Evolutionary conservation across 1,140 invertebrate species (phyloP), one percentile per base, ranked within the genome.

Genomic region (Hypothenemus hampei): DNA sequence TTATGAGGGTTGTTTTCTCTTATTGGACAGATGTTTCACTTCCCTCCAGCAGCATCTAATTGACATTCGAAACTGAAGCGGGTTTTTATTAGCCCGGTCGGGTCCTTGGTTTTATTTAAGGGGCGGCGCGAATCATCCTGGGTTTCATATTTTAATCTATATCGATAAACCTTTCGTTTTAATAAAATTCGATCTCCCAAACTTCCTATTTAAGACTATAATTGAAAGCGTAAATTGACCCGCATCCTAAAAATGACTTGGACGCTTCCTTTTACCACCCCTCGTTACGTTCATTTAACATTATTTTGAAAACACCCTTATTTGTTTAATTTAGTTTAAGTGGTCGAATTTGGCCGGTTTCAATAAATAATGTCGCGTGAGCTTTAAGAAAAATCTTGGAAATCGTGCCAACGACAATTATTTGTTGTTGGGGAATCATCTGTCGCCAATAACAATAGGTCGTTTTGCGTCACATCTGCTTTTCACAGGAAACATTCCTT

Each of bases 41-140:
- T 61, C 59, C 62, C 59, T 52, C 46, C 47, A 60, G 61, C 57
- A 59, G 48, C 49, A 54, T 62, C 52, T 64, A 64, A 64, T 64
- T 64, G 62, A 62, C 62, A 64, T 53, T 39, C 50, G 62, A 64
- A 43, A 58, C 62, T 48, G 52, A 36, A 24, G 36, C 26, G 39
- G 45, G 40, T 57, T 62, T 59, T 62, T 59, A 62, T 61, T 48
- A 61, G 18, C 36, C 36, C n/a, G n/a, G 21, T 43, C 40, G 31
- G 31, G 33, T 47, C 20, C 20, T 3, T 36, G 19, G 33, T 47
- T 21, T 11, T 11, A 20, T 11, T 41, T n/a, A 7, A 20, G 16
- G 39, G 7, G 11, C 8, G 16, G 5, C 7, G 22, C 22, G 5
- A 11, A 20, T 43, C 7, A 20, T 43, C 8, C n/a, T n/a, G 26